Evolutionary conservation across 2,113 vertebrate species (phyloP), one percentile per base, ranked within the genome.

Genomic region (Shinisaurus crocodilurus): DNA sequence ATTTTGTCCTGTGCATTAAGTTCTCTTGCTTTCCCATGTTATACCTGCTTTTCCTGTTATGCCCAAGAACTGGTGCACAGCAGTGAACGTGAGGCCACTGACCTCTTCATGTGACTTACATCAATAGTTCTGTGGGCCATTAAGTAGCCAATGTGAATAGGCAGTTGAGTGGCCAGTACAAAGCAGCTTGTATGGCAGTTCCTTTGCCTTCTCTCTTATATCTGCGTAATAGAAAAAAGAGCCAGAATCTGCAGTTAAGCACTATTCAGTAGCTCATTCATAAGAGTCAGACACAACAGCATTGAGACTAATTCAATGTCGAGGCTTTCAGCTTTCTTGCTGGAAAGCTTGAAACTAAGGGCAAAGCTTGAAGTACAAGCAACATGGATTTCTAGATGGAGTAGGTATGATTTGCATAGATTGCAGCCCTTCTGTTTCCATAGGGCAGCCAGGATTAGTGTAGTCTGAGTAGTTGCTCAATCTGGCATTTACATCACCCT

Each of bases 251-350:
- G 0, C 2, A 0, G 2, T n/a, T 40, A 2, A 0, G 82, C 40
- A 20, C 4, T 43, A 60, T 16, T 72, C 15, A 13, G 48, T 54
- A 29, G 48, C 48, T 81, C 27, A n/a, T 13, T 34, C 0, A 0
- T 76, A 60, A 25, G 3, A 7, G 3, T 34, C 37, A 54, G 1
- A 67, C 45, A 0, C 0, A 50, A 6, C 3, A 0, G 0, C 32
- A 4, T 40, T 20, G 23, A 63, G 75, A 3, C 40, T 0, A 85
- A 34, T 15, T 40, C 15, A 29, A 32, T 34, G 34, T 50, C 6
- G 5, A 34, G 7, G 50, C 40, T 45, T 79, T 32, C 37, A 80
- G 29, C 8, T 13, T 69, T 48, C 27, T 20, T 70, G 27, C 16
- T 69, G 83, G 83, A 85, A 29, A 69, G 5, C 13, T 69, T 85